A percentile compares a stretch with the other conserved stretches of the same genome.
These are phyloP conservation scores for Tragelaphus oryx DNA, from an alignment of 2,797 vertebrate genomes.

Conservation along the genomic window DNA sequence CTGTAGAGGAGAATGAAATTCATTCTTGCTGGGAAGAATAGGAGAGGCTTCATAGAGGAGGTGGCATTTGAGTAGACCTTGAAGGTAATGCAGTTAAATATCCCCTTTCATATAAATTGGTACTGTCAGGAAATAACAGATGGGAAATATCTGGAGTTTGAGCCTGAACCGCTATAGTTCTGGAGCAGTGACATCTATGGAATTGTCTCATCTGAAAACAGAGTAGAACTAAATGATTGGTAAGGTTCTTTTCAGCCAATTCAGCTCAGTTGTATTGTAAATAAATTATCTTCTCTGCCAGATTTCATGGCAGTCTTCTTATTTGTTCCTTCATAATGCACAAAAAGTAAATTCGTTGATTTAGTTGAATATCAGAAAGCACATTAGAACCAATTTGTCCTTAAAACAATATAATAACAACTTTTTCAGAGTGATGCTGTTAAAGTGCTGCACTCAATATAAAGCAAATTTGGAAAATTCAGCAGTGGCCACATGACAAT, in stretches of 20 bases:
- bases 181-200: not conserved
- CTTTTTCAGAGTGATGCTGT: not conserved
- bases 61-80: not conserved
- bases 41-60: not conserved
- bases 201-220: not conserved
- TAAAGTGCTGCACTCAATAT: not conserved
- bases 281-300: not conserved
- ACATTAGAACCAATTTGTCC: not conserved
- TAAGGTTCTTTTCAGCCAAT: not conserved
- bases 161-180: not conserved
- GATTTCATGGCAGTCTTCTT: not conserved
- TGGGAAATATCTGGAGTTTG: not conserved
- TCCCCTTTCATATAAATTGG: not conserved
- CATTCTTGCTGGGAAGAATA: not conserved
- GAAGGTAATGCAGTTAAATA: not conserved
- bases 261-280: not conserved
- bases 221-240: not conserved
- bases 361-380: slow-evolving; percentile 10
- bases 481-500: not conserved
- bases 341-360: not conserved
- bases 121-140: not conserved
- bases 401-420: not conserved
- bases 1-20: not conserved
- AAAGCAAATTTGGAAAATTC: not conserved
- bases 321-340: not conserved